Conservation (phyloP, 2,888 invertebrate genomes). For the Synergus laeviventris region DNA sequence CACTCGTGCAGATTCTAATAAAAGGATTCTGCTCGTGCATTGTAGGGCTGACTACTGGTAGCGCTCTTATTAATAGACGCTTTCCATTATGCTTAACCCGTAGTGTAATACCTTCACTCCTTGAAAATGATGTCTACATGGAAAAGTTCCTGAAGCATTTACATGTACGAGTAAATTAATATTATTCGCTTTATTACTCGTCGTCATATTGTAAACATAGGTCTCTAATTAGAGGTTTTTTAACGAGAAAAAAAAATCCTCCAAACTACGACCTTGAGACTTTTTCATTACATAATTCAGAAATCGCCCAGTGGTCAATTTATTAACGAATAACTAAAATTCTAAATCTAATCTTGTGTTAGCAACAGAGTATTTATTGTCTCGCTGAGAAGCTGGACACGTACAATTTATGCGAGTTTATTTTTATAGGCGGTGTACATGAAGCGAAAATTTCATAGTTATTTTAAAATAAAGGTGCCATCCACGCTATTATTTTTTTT, state of each 20-base stretch:
- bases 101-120: neutral
- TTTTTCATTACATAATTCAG: slow-evolving; percentile 5
- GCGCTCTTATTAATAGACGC: slow-evolving; percentile 28
- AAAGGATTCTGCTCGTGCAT: slow-evolving; percentile 14
- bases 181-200: slow-evolving; percentile 13
- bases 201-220: slow-evolving; percentile 11
- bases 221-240: neutral
- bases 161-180: slow-evolving; percentile 14
- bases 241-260: neutral
- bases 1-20: slow-evolving; percentile 1
- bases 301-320: neutral
- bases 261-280: neutral
- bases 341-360: neutral
- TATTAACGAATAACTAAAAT: neutral
- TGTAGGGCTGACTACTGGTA: slow-evolving; percentile 4
- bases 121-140: slow-evolving; percentile 1
- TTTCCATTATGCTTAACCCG: slow-evolving; percentile 17
- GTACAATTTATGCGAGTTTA: neutral
- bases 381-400: neutral
- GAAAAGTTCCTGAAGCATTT: slow-evolving; percentile 19
- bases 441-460: neutral
- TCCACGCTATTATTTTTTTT: neutral
- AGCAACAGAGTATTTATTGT: neutral
- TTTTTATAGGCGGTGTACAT: neutral
- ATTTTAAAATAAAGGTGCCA: neutral